Evolutionary conservation across 2,113 vertebrate species (phyloP).

Genomic region (Sialia sialis): DNA sequence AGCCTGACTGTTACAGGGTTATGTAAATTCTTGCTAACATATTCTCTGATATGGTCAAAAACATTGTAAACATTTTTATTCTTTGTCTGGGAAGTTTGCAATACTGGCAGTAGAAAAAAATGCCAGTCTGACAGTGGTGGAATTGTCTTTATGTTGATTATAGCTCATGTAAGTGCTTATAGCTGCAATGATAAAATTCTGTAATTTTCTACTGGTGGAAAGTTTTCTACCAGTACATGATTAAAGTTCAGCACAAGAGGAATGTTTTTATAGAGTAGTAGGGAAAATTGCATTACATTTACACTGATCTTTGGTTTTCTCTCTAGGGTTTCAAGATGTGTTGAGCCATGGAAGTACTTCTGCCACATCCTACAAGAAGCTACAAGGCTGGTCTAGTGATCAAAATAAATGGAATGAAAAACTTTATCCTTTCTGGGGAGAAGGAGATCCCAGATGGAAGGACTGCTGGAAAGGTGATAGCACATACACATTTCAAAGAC

Average conservation of each 20-base stretch:
- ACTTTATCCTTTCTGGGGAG: conserved; percentile 83
- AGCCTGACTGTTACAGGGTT: background rate
- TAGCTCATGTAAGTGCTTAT: background rate
- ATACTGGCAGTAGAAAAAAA: background rate
- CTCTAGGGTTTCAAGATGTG: conserved; percentile 68
- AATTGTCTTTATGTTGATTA: background rate
- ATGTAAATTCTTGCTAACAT: background rate
- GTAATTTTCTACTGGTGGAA: background rate
- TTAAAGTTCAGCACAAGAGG: background rate
- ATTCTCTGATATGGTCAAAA: background rate
- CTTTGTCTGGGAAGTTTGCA: background rate
- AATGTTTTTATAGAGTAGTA: background rate
- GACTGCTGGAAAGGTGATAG: conserved; percentile 74
- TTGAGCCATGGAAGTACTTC: conserved; percentile 54
- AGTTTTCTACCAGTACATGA: background rate
- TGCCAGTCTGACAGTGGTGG: background rate
- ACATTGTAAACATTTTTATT: background rate
- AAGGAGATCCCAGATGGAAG: conserved; percentile 71
- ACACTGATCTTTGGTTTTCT: background rate
- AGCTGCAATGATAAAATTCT: background rate
- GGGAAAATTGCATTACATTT: background rate
- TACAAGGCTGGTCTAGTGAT: conserved; percentile 79
- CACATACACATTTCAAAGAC: background rate
- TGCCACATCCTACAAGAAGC: background rate
- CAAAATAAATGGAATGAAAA: conserved; percentile 86